phyloP scores from a whole-genome alignment of 1,140 invertebrate genomes.

The Drosophila pectinifera region DNA sequence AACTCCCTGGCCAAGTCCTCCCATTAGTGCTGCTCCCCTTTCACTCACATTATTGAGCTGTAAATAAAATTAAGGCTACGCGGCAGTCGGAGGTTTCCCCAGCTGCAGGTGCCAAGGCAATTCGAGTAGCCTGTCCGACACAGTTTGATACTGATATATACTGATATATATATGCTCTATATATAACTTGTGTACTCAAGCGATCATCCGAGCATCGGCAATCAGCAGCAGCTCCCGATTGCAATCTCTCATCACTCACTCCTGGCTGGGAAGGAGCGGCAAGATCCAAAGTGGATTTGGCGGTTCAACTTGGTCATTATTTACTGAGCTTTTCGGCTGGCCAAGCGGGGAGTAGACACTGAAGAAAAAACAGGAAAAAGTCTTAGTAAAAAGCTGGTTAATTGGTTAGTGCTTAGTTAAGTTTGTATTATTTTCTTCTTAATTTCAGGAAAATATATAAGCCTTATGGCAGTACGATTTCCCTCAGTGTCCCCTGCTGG shows the following conservation, averaged over 20 bases:
- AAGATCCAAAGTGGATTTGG: constrained; percentile 32
- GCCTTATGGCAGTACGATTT: not conserved
- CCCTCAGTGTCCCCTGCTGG: not conserved
- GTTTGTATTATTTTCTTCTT: too few relatives aligned
- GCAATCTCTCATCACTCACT: constrained; percentile 54
- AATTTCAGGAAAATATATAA: not conserved
- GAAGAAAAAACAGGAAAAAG: too few relatives aligned
- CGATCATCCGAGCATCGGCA: constrained; percentile 35
- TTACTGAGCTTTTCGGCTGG: constrained; percentile 11
- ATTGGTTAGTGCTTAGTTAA: too few relatives aligned
- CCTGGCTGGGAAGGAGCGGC: constrained; percentile 15
- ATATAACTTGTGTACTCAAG: constrained; percentile 20
- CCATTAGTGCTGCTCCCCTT: constrained; percentile 18
- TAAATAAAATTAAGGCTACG: constrained; percentile 25
- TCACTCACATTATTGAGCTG: constrained; percentile 35
- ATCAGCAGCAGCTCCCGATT: constrained; percentile 51
- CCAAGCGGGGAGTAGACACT: not conserved
- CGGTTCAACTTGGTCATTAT: constrained; percentile 31
- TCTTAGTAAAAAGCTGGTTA: too few relatives aligned
- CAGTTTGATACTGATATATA: constrained; percentile 54
- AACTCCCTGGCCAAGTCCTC: constrained; percentile 19
- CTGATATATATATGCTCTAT: constrained; percentile 14
- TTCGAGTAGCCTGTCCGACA: constrained; percentile 19
- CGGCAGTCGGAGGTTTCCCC: constrained; percentile 20
- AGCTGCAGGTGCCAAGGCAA: constrained; percentile 34